These are phyloP conservation scores for Drosophila barbarae DNA, from an alignment of 2,888 invertebrate genomes.

Conservation along the genomic window DNA sequence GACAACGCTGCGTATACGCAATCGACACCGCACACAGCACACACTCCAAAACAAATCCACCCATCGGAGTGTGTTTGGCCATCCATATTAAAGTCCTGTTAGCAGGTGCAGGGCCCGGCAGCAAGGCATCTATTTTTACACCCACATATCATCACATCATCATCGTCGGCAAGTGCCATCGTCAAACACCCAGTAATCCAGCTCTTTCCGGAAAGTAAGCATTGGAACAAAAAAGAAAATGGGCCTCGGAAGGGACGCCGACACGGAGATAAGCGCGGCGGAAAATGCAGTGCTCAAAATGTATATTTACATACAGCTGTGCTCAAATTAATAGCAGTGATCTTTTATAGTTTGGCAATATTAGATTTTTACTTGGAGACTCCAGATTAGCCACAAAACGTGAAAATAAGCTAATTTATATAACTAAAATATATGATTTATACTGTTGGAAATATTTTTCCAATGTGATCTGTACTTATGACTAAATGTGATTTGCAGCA, in stretches of 20 bases:
- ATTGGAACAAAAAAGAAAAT: conserved; percentile 40
- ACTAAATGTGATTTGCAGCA: too few species aligned
- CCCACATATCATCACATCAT: conserved; percentile 5
- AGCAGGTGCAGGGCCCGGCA: conserved; percentile 40
- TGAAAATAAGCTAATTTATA: background rate
- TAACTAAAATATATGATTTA: background rate
- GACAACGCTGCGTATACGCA: conserved; percentile 43
- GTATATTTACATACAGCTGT: conserved; percentile 7
- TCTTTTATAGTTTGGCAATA: too few species aligned
- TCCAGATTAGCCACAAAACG: background rate
- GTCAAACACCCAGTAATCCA: conserved; percentile 49
- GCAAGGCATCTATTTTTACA: conserved; percentile 31
- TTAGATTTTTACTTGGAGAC: background rate
- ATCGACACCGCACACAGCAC: conserved; percentile 27
- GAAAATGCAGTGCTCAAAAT: conserved; percentile 51
- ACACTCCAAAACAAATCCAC: conserved; percentile 8
- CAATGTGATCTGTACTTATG: too few species aligned
- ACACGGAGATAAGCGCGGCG: conserved; percentile 51
- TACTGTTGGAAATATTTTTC: background rate
- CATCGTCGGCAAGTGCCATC: conserved; percentile 6
- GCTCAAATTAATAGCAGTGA: background rate
- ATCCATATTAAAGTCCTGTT: conserved; percentile 44
- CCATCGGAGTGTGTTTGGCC: conserved; percentile 14
- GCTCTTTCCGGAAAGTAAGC: conserved; percentile 50
- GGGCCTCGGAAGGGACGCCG: conserved; percentile 18